Evolutionary conservation across 2,888 invertebrate species (phyloP).

Genomic region (Neoaliturus tenellus): DNA sequence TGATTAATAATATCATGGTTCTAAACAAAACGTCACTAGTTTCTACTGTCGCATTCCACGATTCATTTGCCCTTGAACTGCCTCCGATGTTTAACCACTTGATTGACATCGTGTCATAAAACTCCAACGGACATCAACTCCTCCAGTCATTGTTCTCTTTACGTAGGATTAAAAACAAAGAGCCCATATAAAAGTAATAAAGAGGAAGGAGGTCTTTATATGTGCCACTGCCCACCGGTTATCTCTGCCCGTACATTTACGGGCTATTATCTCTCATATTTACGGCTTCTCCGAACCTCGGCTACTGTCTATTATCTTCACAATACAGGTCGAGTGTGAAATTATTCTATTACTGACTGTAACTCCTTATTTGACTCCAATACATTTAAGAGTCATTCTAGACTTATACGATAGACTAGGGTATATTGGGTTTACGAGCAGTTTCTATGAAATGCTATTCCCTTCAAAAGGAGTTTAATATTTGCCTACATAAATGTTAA

Average conservation of each 20-base stretch:
- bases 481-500: too few relatives aligned
- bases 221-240: neutral
- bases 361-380: neutral
- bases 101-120: neutral
- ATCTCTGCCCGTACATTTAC: constrained; percentile 17
- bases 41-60: too few relatives aligned
- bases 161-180: constrained; percentile 17
- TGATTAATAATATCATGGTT: too few relatives aligned
- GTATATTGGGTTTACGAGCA: too few relatives aligned
- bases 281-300: constrained; percentile 5
- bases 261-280: constrained; percentile 32
- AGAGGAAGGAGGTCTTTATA: neutral
- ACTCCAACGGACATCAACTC: neutral
- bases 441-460: too few relatives aligned
- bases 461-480: too few relatives aligned
- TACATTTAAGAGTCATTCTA: neutral
- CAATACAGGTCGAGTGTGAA: constrained; percentile 24
- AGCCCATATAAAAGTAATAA: neutral
- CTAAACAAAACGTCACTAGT: too few relatives aligned
- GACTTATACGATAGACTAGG: neutral
- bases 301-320: constrained; percentile 23
- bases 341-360: neutral
- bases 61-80: neutral
- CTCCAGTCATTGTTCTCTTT: neutral
- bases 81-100: neutral